Base-by-base conservation (phyloP, 2,888 invertebrate genomes). In the Xestia sexstrigata region DNA sequence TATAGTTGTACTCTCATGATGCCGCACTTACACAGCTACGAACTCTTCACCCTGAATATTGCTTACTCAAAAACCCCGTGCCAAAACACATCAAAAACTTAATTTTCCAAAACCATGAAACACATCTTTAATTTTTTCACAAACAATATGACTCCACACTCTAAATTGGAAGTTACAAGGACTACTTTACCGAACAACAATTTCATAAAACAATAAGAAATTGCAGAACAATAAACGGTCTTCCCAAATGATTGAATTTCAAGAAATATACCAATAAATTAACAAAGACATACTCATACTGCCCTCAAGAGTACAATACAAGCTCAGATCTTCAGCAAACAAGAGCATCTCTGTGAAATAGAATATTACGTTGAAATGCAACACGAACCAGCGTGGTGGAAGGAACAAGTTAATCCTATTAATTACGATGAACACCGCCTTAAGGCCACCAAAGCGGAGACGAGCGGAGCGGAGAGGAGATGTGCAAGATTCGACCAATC, bases 371-470 rank as follows among this genome's bases (percentile, higher is more conserved):
- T 75, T 66, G 69, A 70, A 74, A 76, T 67, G 79, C 77, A 79
- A 71, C 47, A 39, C 70, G 30, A 79, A 60, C 73, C 77, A 75
- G 35, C 70, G 66, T 26, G 15, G 58, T 70, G 67, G 81, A 79
- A 81, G 72, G 74, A 82, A 81, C 88, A 82, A 75, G 78, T 70
- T 88, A 78, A 87, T 87, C 70, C 76, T 76, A 82, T 84, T 84
- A 82, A 84, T 78, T 81, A 82, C 74, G 47, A 63, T 74, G 77
- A 74, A 79, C 67, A 70, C 60, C 60, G 71, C 67, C 49, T 67
- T 62, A 39, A n/a, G n/a, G n/a, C n/a, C n/a, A n/a, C n/a, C n/a
- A n/a, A n/a, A n/a, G n/a, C n/a, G n/a, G n/a, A n/a, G n/a, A n/a
- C n/a, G n/a, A n/a, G n/a, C n/a, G n/a, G n/a, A n/a, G n/a, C n/a